Conservation (phyloP, 2,113 vertebrate genomes). For the Pogona vitticeps region DNA sequence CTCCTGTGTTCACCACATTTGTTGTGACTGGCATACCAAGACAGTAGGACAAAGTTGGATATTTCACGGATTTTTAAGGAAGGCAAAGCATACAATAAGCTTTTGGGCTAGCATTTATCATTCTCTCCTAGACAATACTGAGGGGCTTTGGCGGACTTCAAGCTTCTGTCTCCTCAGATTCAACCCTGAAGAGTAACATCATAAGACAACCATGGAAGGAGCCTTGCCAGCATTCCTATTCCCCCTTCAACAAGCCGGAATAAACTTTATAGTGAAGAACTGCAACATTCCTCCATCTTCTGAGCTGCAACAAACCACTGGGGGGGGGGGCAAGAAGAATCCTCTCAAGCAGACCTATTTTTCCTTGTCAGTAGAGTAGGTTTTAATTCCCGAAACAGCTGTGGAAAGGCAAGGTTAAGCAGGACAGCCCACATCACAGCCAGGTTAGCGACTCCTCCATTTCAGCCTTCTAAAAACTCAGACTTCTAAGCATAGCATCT, state of each 20-base stretch:
- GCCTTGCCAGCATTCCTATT: not conserved
- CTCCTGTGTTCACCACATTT: not conserved
- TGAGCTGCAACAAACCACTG: not conserved
- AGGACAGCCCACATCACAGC: not conserved
- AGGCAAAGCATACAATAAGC: not conserved
- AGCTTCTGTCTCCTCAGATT: no score
- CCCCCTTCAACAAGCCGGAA: not conserved
- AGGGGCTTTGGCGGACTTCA: not conserved
- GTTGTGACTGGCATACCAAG: not conserved
- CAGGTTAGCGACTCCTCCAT: not conserved
- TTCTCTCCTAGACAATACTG: not conserved
- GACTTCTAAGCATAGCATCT: no score
- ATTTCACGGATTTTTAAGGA: not conserved
- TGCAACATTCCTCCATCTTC: conserved; percentile 5
- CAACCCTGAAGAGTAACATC: not conserved
- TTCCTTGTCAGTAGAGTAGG: not conserved
- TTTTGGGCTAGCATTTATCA: not conserved
- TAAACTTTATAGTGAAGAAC: not conserved
- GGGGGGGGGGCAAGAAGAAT: not conserved
- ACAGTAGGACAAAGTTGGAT: not conserved
- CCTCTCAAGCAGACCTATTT: not conserved
- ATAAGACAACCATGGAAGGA: not conserved
- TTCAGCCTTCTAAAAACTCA: not conserved
- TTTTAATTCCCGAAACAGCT: not conserved
- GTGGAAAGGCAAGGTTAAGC: not conserved